Evolutionary conservation across 2,113 vertebrate species (phyloP).

Genomic region (Mobula birostris): DNA sequence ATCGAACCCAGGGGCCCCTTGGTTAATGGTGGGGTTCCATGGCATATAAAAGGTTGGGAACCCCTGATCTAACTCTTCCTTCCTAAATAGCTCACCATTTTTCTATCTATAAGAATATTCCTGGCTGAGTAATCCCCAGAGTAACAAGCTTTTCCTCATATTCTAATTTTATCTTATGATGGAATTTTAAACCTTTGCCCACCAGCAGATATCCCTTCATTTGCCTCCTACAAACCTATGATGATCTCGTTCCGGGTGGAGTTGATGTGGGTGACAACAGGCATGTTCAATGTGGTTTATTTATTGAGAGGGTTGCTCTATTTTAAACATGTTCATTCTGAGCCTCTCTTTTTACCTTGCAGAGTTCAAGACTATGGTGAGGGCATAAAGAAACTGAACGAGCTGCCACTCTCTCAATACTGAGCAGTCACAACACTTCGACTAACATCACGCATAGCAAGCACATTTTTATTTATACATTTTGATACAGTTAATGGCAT

Average conservation of each 20-base stretch:
- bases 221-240: not conserved
- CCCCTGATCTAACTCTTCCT: too few species aligned
- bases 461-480: slow-evolving; percentile 31
- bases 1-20: too few species aligned
- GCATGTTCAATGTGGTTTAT: not conserved
- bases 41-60: too few species aligned
- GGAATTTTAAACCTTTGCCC: too few species aligned
- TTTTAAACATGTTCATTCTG: slow-evolving; percentile 30
- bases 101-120: too few species aligned
- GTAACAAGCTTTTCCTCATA: too few species aligned
- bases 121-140: too few species aligned
- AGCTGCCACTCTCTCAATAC: not conserved
- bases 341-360: slow-evolving; percentile 42
- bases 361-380: slow-evolving; percentile 59
- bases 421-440: not conserved
- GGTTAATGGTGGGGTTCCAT: too few species aligned
- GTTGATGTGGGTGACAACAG: not conserved
- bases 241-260: not conserved
- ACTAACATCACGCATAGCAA: slow-evolving; percentile 16
- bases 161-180: too few species aligned
- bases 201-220: too few species aligned
- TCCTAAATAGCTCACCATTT: too few species aligned
- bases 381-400: slow-evolving; percentile 46
- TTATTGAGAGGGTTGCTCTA: not conserved
- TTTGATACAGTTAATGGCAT: slow-evolving; percentile 31